Evolutionary conservation across 2,113 vertebrate species (phyloP), one percentile per base, ranked within the genome.

Genomic region (Trogon melanurus): DNA sequence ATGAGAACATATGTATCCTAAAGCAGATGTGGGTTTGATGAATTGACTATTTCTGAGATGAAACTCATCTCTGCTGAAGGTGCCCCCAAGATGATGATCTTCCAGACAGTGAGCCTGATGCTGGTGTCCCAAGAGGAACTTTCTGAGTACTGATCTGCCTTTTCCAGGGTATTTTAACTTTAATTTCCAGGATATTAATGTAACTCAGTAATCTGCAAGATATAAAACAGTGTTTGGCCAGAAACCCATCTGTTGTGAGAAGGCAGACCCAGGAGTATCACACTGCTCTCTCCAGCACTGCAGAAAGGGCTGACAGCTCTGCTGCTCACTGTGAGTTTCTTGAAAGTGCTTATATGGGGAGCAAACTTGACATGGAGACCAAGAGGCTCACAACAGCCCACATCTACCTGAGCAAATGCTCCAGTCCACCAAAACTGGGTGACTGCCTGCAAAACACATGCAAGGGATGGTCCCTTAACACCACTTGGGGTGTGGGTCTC

Each of bases 1-100:
- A 1, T 13, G 26, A 13, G 17, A 83, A 9, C 4, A 4, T 0
- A 0, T 14, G 14, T 38, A 56, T 16, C 16, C 73, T 80, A 61
- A 58, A 86, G 54, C 47, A 91, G 23, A 41, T 26, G 48, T 17
- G 22, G 13, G 5, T 23, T 10, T 73, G 44, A 70, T 70, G 69
- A 80, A 80, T 41, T 62, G 41, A 66, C 27, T 70, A 11, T 11
- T 58, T 74, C 32, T 57, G 61, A 56, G n/a, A 44, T 23, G 5
- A 81, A 92, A 53, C 26, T 13, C 1, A 3, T 30, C 41, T 80
- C 71, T 80, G 29, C 61, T 19, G 14, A 86, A 73, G 62, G 15
- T 61, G 14, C 2, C 86, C n/a, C n/a, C 41, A 83, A 54, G 45
- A n/a, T n/a, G 25, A 48, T 5, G 1, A 16, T 72, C 57, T 85